Evolutionary conservation across 1,140 invertebrate genomes (phyloP), one percentile per base, ranked within the genome.

Genomic region (Neodiprion virginianus): DNA sequence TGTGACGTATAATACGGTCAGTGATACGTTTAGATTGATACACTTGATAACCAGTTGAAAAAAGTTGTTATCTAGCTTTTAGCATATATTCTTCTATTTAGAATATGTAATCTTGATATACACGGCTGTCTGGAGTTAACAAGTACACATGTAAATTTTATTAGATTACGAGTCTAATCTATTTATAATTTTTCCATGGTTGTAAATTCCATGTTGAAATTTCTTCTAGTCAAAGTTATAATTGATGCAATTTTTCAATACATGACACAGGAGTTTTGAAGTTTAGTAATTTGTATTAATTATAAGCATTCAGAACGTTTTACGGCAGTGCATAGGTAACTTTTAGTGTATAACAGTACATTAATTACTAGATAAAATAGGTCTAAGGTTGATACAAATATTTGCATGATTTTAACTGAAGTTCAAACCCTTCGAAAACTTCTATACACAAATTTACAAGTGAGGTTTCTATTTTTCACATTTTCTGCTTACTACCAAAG

Each of bases 41-140:
- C 53, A 61, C 53, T 61, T 61, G n/a, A 61, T 61, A 61, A 61
- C 53, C 53, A 17, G 11, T 61, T 61, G 8, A 61, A 17, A 61
- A 61, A 61, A 61, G n/a, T 61, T 61, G 53, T 61, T 61, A 61
- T 61, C n/a, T 61, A 61, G 53, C 53, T 61, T 61, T 61, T 61
- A 61, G 53, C 53, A 14, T 61, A 61, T 61, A 61, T 61, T 61
- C 53, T 61, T 61, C 53, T 61, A 61, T 61, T 61, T 61, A 61
- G 53, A 61, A 61, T 61, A 61, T 17, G 8, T 61, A 17, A 61
- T 61, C 11, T 61, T 61, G 28, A 40, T 40, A 40, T 40, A 61
- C 53, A 61, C 11, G 8, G 8, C 53, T 61, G 53, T 17, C 53
- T 61, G 11, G 53, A 61, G 53, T 61, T 17, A 12, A 17, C 53